Percentiles rank a stretch among this genome's conserved stretches.
These are phyloP conservation scores for Chironomus striatipennis DNA, from an alignment of 1,140 invertebrate species.

Conservation along the genomic window DNA sequence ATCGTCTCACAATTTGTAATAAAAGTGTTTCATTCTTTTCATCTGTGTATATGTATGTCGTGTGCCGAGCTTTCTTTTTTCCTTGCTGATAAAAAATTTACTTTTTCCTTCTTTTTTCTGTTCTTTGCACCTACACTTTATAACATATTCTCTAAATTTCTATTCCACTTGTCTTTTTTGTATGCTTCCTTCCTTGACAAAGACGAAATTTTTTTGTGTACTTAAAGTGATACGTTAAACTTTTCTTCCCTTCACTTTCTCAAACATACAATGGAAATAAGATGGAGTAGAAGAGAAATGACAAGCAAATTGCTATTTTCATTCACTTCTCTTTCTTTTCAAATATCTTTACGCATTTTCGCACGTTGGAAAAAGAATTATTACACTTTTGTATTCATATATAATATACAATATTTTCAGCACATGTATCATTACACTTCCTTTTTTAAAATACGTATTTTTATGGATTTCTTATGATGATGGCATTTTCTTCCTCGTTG, in stretches of 20 bases:
- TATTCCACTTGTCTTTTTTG: too few relatives aligned
- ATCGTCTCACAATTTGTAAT: neutral
- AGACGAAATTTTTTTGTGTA: neutral
- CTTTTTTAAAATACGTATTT: neutral
- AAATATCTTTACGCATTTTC: neutral
- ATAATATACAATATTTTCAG: neutral
- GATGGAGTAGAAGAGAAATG: neutral
- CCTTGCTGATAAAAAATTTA: neutral
- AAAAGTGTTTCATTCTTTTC: too few relatives aligned
- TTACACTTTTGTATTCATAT: neutral
- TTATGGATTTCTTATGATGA: constrained; percentile 11
- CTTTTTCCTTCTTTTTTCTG: neutral
- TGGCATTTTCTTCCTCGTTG: neutral
- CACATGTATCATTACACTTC: neutral
- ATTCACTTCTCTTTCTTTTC: neutral
- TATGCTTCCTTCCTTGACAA: too few relatives aligned
- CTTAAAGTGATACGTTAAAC: neutral
- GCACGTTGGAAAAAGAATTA: neutral
- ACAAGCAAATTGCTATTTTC: constrained; percentile 8
- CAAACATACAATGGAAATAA: neutral
- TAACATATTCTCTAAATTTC: too few relatives aligned
- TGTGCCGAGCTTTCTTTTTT: neutral
- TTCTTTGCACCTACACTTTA: neutral
- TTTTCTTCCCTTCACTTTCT: neutral
- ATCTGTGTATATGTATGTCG: too few relatives aligned